phyloP scores from a whole-genome alignment of 2,113 vertebrate species.

The Crocuta crocuta region DNA sequence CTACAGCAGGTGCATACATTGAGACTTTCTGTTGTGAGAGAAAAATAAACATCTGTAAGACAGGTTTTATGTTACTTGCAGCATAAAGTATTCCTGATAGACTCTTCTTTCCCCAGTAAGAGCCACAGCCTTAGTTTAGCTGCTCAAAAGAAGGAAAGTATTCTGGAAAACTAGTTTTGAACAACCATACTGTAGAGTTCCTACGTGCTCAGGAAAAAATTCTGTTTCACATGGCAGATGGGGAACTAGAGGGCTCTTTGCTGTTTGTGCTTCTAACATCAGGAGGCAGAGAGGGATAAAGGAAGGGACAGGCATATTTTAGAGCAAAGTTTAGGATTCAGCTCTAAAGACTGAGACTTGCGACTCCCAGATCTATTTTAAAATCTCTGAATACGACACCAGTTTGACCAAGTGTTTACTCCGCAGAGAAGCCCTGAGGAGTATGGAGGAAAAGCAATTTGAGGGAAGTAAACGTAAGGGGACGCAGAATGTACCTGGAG shows the following conservation, averaged over 20 bases:
- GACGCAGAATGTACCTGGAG: background rate
- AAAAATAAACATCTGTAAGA: background rate
- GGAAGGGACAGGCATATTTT: background rate
- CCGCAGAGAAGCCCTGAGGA: background rate
- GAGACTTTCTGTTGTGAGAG: background rate
- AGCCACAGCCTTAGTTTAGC: background rate
- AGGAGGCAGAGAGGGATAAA: background rate
- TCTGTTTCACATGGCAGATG: background rate
- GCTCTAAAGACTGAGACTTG: background rate
- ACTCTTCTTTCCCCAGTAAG: background rate
- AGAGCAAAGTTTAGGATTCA: background rate
- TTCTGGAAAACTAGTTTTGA: background rate
- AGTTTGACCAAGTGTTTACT: background rate
- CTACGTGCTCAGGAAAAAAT: background rate
- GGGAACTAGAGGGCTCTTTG: background rate
- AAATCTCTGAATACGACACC: background rate
- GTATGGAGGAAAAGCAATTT: background rate
- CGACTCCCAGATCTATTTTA: background rate
- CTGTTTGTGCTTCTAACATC: background rate
- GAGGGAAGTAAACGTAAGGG: background rate
- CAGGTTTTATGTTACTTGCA: background rate
- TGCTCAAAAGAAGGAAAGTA: background rate
- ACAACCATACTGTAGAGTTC: background rate
- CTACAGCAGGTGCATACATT: background rate
- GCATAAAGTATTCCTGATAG: background rate